A percentile compares a stretch with the other conserved stretches of the same genome.
These are phyloP conservation scores for Phoxinus phoxinus DNA, from an alignment of 2,113 vertebrate species.

Conservation along the genomic window DNA sequence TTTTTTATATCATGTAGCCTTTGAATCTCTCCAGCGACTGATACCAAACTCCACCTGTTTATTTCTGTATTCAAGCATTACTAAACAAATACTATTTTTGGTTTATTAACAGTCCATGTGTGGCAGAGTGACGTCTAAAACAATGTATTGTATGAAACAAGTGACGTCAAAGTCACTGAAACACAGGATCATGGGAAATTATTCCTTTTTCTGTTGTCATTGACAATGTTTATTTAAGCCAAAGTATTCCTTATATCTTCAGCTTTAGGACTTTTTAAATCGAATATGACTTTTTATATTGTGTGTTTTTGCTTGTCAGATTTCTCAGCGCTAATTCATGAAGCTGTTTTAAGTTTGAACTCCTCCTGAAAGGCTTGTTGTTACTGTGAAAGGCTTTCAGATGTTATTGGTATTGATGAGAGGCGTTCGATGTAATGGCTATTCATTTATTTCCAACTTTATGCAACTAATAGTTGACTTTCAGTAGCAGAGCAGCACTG, in stretches of 20 bases:
- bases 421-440: neutral
- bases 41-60: neutral
- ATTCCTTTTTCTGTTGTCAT: neutral
- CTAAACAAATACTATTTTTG: neutral
- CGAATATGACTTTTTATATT: neutral
- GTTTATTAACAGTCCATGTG: neutral
- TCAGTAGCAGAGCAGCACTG: constrained; percentile 64
- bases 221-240: constrained; percentile 42
- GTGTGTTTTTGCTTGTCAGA: constrained; percentile 13
- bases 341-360: neutral
- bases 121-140: neutral
- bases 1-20: neutral
- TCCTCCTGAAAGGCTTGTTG: neutral
- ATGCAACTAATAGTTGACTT: constrained; percentile 62
- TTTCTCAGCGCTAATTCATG: constrained; percentile 3
- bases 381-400: constrained; percentile 23
- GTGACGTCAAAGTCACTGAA: neutral
- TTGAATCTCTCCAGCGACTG: neutral
- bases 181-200: neutral
- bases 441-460: constrained; percentile 38
- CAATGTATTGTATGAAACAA: neutral
- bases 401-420: constrained; percentile 14
- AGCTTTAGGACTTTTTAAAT: constrained; percentile 38
- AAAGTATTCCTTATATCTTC: constrained; percentile 38
- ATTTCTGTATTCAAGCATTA: neutral